phyloP scores from a whole-genome alignment of 2,113 vertebrate genomes.

The Cyanoramphus novaezelandiae region DNA sequence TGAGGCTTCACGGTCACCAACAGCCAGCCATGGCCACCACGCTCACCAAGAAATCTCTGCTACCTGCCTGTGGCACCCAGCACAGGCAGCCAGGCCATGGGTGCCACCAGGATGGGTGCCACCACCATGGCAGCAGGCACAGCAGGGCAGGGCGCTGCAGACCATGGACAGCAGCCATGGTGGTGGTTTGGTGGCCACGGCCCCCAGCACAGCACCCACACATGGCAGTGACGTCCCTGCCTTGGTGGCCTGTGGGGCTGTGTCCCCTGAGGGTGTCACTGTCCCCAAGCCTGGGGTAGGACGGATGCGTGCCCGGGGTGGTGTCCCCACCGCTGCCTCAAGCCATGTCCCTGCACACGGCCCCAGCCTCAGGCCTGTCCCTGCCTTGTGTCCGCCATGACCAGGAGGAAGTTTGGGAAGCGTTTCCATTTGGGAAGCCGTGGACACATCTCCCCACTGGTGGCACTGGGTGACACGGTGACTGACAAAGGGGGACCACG shows the following conservation, averaged over 20 bases:
- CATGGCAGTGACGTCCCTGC: fast-evolving
- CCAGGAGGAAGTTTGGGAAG: background rate
- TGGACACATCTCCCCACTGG: fast-evolving
- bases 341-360: fast-evolving
- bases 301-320: fast-evolving
- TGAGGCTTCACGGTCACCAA: fast-evolving
- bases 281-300: too few species aligned
- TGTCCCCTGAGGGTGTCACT: background rate
- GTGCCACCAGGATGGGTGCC: background rate
- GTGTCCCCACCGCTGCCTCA: background rate
- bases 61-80: background rate
- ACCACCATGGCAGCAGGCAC: background rate
- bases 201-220: fast-evolving
- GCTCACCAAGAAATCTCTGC: background rate
- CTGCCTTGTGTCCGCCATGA: fast-evolving
- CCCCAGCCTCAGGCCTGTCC: background rate
- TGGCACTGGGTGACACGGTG: background rate
- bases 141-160: background rate
- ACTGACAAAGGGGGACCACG: background rate
- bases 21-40: fast-evolving
- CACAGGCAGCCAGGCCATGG: background rate
- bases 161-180: background rate
- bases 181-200: background rate
- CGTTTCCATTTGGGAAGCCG: fast-evolving
- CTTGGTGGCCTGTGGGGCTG: background rate